Percentiles rank a stretch among this genome's conserved stretches.
phyloP scores from a whole-genome alignment of 2,888 invertebrate genomes.

The Gastracanthus pulcherrimus region DNA sequence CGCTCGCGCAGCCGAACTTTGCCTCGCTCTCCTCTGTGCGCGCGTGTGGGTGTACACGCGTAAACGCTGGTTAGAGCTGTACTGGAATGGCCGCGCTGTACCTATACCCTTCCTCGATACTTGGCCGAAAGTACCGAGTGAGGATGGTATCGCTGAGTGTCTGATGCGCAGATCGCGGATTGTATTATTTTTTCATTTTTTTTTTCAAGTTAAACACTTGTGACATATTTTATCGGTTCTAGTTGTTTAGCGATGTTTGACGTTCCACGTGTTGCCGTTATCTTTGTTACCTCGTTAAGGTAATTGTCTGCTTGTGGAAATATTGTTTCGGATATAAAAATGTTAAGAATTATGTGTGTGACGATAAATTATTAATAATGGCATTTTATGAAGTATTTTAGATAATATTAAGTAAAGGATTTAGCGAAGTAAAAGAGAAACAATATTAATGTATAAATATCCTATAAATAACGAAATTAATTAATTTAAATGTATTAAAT shows the following conservation, averaged over 20 bases:
- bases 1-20: conserved; percentile 9
- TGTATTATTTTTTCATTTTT: background rate
- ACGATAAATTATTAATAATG: background rate
- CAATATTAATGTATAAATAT: no score
- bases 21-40: background rate
- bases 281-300: background rate
- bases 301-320: background rate
- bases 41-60: background rate
- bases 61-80: background rate
- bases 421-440: no score
- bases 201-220: background rate
- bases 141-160: background rate
- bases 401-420: no score
- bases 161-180: background rate
- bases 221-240: background rate
- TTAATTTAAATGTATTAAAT: no score
- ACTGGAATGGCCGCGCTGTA: background rate
- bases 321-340: background rate
- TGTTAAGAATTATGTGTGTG: background rate
- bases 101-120: background rate
- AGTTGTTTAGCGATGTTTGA: background rate
- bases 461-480: no score
- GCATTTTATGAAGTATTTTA: background rate
- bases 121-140: background rate
- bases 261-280: background rate